Evolutionary conservation across 2,113 vertebrate genomes (phyloP), one percentile per base, ranked within the genome.

Genomic region (Lepidothrix coronata): DNA sequence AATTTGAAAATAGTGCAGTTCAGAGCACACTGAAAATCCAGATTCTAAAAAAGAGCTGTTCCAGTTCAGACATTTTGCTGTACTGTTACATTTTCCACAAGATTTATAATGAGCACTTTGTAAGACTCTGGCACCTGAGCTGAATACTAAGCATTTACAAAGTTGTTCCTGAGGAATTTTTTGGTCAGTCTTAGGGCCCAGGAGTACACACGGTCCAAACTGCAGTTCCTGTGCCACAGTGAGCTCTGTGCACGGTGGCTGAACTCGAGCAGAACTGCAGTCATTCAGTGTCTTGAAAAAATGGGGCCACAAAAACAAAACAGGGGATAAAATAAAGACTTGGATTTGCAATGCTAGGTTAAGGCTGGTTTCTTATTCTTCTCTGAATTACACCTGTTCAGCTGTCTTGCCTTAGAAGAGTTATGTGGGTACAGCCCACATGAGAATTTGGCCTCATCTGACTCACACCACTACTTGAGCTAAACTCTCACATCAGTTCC

Each of bases 1-100:
- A 11, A 67, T 58, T 78, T 95, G 41, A 89, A 89, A 92, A 94
- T 15, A 62, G 23, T 79, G 21, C 24, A 48, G 17, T 43, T 11
- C 23, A 28, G 0, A 0, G 78, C 39, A 66, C 5, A 6, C 35
- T 71, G 65, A 74, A 93, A 71, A 90, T 71, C 48, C n/a, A 23
- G 0, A 22, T 77, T 88, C 61, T 85, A 90, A 65, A 88, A 88
- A 41, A 80, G 24, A 70, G 28, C 63, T 55, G 25, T n/a, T 90
- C 30, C 39, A 35, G 35, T 71, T 90, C 67, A 96, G 88, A 62
- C 51, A 52, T 62, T 89, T 79, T 11, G 2, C 59, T 79, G 25
- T 4, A 6, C 79, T 71, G 75, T 95, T 95, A 95, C 31, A 93
- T 83, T 96, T 97, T 97, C 96, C 95, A 88, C 46, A 86, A 95